Evolutionary conservation across 2,113 vertebrate genomes (phyloP).

Genomic region (Microcebus jonahi): DNA sequence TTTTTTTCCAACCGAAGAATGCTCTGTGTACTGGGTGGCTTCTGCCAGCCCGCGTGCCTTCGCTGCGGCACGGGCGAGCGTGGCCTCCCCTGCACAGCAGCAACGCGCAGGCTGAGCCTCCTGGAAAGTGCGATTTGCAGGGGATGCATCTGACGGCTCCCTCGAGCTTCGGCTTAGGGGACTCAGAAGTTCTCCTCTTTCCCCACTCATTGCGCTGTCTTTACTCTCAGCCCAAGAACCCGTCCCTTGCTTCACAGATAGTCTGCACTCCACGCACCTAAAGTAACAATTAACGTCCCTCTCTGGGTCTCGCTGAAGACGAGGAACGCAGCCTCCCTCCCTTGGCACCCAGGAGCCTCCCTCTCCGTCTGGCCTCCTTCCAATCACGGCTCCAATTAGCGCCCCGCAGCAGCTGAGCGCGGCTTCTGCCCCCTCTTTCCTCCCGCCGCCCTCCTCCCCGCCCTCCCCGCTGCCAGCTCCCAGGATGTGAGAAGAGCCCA

Average conservation of each 20-base stretch:
- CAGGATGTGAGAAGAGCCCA: neutral
- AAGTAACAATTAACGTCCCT: constrained; percentile 51
- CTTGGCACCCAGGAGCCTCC: neutral
- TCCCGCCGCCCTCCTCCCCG: neutral
- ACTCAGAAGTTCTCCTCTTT: neutral
- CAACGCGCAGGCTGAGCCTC: constrained; percentile 13
- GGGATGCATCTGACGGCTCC: neutral
- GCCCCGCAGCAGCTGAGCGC: constrained; percentile 37
- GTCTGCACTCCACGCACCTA: neutral
- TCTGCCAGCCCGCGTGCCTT: constrained; percentile 40
- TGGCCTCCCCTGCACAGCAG: constrained; percentile 17
- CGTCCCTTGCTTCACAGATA: neutral
- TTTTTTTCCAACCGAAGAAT: constrained; percentile 12
- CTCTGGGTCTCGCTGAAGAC: neutral
- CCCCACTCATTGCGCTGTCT: neutral
- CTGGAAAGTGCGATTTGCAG: constrained; percentile 29
- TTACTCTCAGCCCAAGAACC: constrained; percentile 48
- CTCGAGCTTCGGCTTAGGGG: neutral
- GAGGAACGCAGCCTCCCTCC: constrained; percentile 46
- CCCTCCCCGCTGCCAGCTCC: neutral
- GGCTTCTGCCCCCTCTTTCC: constrained; percentile 59
- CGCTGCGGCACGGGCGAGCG: neutral
- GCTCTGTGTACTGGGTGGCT: neutral
- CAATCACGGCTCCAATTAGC: constrained; percentile 66
- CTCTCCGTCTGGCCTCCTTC: constrained; percentile 48